phyloP scores from a whole-genome alignment of 2,797 vertebrate genomes.

The Thalassophryne amazonica region DNA sequence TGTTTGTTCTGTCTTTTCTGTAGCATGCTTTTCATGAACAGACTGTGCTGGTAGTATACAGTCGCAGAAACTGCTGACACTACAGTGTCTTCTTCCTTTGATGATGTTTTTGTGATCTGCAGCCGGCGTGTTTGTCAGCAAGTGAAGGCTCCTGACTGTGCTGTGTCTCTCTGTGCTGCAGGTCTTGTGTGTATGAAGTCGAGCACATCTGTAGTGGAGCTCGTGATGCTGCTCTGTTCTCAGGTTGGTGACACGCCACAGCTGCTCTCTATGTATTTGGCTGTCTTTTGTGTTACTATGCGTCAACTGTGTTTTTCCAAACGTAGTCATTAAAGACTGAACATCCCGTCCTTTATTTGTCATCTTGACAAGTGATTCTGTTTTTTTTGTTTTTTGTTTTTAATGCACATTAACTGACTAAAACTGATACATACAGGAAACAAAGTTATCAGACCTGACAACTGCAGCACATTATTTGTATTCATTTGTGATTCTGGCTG shows the following conservation, averaged over 20 bases:
- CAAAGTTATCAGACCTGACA: no score
- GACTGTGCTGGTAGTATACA: constrained; percentile 19
- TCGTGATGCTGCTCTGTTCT: constrained; percentile 97
- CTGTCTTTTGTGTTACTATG: no score
- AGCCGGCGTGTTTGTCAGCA: constrained; percentile 8
- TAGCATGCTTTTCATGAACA: constrained; percentile 66
- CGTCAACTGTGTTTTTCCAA: no score
- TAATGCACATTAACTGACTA: background rate
- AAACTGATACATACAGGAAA: background rate
- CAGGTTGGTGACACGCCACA: constrained; percentile 80
- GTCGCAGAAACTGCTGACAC: constrained; percentile 20
- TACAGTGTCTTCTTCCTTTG: constrained; percentile 30
- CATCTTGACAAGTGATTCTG: background rate
- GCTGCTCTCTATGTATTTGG: background rate
- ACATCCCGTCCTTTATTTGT: background rate
- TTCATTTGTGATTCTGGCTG: no score
- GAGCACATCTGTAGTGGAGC: constrained; percentile 96
- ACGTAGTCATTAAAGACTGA: background rate
- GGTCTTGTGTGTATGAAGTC: constrained; percentile 98
- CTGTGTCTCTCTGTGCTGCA: constrained; percentile 60
- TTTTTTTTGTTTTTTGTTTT: background rate
- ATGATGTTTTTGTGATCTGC: constrained; percentile 37
- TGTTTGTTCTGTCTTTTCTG: constrained; percentile 68
- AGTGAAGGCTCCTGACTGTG: constrained; percentile 47
- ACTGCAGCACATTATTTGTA: no score